phyloP scores from a whole-genome alignment of 2,797 vertebrate genomes.

The Phaenicophaeus curvirostris region DNA sequence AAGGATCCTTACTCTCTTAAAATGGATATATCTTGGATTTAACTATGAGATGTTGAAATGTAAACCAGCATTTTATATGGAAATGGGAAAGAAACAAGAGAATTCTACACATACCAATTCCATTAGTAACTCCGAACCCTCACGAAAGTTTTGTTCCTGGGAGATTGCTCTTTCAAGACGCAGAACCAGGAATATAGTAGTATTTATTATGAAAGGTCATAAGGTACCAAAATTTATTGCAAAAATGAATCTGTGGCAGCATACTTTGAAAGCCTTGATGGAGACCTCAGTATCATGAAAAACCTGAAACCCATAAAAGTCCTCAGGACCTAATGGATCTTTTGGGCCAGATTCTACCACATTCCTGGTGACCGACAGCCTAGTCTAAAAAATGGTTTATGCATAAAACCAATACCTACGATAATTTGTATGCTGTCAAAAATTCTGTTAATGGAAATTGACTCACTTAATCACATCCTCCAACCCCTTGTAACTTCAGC shows the following conservation, averaged over 20 bases:
- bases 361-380: neutral
- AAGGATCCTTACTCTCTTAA: neutral
- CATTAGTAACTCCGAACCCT: constrained; percentile 64
- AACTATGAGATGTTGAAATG: constrained; percentile 54
- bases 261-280: neutral
- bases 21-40: neutral
- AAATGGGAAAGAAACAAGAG: constrained; percentile 59
- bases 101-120: constrained; percentile 68
- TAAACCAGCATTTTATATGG: constrained; percentile 53
- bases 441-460: neutral
- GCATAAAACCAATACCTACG: neutral
- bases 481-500: neutral
- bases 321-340: neutral
- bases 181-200: constrained; percentile 54
- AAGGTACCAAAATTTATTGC: constrained; percentile 62
- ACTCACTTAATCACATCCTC: neutral
- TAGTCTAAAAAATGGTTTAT: neutral
- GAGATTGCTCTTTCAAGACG: constrained; percentile 66
- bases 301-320: neutral
- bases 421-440: neutral
- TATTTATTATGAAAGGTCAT: constrained; percentile 68
- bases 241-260: neutral
- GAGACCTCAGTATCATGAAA: neutral
- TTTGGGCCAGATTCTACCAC: neutral
- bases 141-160: constrained; percentile 50